Base-by-base conservation (phyloP, 2,888 invertebrate species). In the Caenorhabditis sulstoni region DNA sequence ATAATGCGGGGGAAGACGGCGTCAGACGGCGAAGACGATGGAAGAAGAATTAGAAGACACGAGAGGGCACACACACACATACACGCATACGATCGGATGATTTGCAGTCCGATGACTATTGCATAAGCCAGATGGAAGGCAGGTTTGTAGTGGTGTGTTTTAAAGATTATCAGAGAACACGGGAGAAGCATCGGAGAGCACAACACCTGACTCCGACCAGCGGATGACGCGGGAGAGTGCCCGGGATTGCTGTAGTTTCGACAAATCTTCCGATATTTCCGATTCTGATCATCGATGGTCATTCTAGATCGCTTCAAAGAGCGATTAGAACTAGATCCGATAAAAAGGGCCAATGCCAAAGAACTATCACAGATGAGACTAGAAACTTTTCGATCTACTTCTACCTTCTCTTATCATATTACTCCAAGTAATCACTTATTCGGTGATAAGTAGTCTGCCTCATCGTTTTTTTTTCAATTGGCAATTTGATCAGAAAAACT, bases 51-150 rank as follows among this genome's bases (percentile, higher is more conserved):
- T 12, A 66, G 53, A 66, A 52, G 52, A 52, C 50, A 29, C 14
- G 52, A 29, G 52, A 35, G 29, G 29, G 29, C 29, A 29, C 29
- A 29, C 29, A 29, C 29, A 29, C 29, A 29, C 29, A 29, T 7
- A 29, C 29, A 29, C 29, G 7, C 29, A 7, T 7, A 29, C 29
- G 29, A 29, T 11, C 1, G 23, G 45, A 67, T 76, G 76, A 76
- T 41, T 64, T 9, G 23, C 47, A 45, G 50, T 47, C 20, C 16
- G 57, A n/a, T 50, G 37, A 58, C 35, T 68, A 76, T 76, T 76
- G 76, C 76, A 76, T 76, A 76, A 76, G 76, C 76, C 76, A 73
- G n/a, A 23, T 45, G 35, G 29, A 4, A 29, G 12, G 14, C n/a
- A 22, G 23, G 29, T 37, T 18, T 49, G 49, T 5, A 16, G 4